phyloP scores from a whole-genome alignment of 2,888 invertebrate species.

The Parochlus steinenii region DNA sequence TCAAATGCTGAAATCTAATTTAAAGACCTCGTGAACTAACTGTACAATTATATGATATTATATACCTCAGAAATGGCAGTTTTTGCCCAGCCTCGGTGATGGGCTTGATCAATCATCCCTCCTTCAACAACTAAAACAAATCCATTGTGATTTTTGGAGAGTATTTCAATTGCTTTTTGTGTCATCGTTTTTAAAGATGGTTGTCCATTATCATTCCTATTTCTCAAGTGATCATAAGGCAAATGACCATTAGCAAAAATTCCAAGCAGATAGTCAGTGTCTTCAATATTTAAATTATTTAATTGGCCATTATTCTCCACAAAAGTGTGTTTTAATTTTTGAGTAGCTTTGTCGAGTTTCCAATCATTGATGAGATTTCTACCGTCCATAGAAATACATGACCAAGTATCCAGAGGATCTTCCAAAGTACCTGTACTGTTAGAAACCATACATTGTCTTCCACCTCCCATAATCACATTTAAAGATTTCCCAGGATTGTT shows the following conservation, averaged over 20 bases:
- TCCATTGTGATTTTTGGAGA: conserved; percentile 30
- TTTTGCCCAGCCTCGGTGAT: conserved; percentile 42
- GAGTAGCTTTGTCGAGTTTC: conserved; percentile 23
- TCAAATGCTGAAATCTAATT: too few species aligned
- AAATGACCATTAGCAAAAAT: conserved; percentile 39
- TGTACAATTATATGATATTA: too few species aligned
- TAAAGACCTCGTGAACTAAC: too few species aligned
- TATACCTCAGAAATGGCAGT: too few species aligned
- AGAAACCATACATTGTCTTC: conserved; percentile 23
- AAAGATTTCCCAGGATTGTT: conserved; percentile 40
- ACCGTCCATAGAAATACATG: conserved; percentile 35
- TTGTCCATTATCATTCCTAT: conserved; percentile 25
- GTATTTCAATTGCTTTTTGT: conserved; percentile 34
- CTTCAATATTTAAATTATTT: conserved; percentile 25
- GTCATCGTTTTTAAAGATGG: conserved; percentile 43
- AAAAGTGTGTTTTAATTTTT: too few species aligned
- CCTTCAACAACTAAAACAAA: conserved; percentile 41
- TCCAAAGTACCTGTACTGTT: conserved; percentile 23
- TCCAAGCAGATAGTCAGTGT: conserved; percentile 34
- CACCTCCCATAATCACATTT: conserved; percentile 47
- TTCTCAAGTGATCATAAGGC: conserved; percentile 35
- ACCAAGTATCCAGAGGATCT: too few species aligned
- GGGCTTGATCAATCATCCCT: conserved; percentile 44
- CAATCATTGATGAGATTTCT: conserved; percentile 34
- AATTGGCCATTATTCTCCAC: conserved; percentile 30